These are phyloP conservation scores for Ctena decussata DNA, from an alignment of 2,888 invertebrate species.

Conservation along the genomic window DNA sequence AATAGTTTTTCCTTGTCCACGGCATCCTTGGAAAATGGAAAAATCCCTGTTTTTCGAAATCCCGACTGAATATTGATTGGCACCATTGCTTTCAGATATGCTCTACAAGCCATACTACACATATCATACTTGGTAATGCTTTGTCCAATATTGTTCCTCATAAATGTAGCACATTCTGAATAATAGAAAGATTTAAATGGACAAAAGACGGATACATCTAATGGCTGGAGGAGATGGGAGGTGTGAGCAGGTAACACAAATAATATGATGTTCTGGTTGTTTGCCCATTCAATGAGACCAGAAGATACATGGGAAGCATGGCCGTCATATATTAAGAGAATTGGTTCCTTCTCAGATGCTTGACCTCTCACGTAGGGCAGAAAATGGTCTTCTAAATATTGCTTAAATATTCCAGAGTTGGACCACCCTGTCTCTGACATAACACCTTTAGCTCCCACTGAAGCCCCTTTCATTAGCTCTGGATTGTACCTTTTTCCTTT, in stretches of 20 bases:
- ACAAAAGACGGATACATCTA: constrained; percentile 56
- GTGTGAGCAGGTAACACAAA: constrained; percentile 44
- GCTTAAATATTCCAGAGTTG: constrained; percentile 8
- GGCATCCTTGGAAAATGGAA: no score
- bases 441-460: background rate
- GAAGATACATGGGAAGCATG: constrained; percentile 20
- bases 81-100: no score
- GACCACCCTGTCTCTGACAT: constrained; percentile 22
- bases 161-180: constrained; percentile 35
- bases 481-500: constrained; percentile 11
- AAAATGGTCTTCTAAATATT: background rate
- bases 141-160: no score
- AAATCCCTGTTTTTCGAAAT: no score
- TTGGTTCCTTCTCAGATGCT: background rate
- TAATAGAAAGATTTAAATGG: constrained; percentile 47
- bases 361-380: background rate
- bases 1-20: no score
- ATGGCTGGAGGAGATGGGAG: constrained; percentile 42
- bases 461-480: background rate
- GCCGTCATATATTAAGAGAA: background rate
- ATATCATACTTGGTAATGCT: no score
- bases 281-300: constrained; percentile 43
- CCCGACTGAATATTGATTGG: no score
- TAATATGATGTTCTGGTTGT: constrained; percentile 14
- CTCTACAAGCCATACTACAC: no score